A percentile compares a stretch with the other conserved stretches of the same genome.
Conservation (phyloP, 2,888 invertebrate genomes). For the Deilephila porcellus region DNA sequence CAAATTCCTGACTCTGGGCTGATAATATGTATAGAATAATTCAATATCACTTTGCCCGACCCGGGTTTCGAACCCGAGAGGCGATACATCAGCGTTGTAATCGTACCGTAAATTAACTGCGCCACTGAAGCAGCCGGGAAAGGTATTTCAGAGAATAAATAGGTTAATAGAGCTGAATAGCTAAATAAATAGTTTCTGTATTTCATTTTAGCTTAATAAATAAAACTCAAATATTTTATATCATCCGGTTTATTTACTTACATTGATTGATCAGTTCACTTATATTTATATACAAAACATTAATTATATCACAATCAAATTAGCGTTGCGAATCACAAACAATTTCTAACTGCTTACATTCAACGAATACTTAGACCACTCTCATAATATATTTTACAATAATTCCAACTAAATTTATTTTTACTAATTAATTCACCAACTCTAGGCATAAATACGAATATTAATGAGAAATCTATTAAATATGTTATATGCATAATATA, state of each 20-base stretch:
- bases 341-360: conserved; percentile 27
- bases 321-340: conserved; percentile 65
- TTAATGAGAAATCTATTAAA: conserved; percentile 7
- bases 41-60: not conserved
- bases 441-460: conserved; percentile 29
- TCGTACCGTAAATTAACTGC: not conserved
- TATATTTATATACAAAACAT: conserved; percentile 74
- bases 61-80: not conserved
- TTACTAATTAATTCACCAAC: conserved; percentile 25
- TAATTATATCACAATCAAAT: conserved; percentile 78
- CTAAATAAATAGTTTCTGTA: not conserved
- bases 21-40: not conserved
- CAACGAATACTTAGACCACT: conserved; percentile 34
- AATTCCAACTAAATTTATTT: conserved; percentile 37
- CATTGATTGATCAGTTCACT: conserved; percentile 70
- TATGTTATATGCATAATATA: not conserved
- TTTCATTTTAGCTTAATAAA: conserved; percentile 34
- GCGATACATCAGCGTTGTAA: not conserved
- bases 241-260: conserved; percentile 69
- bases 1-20: not conserved
- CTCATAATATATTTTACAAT: conserved; percentile 49
- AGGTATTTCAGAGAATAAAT: not conserved
- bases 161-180: too few species aligned
- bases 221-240: conserved; percentile 44
- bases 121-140: not conserved